Evolutionary conservation across 2,797 vertebrate species (phyloP).

Genomic region (Ceyx erithaca): DNA sequence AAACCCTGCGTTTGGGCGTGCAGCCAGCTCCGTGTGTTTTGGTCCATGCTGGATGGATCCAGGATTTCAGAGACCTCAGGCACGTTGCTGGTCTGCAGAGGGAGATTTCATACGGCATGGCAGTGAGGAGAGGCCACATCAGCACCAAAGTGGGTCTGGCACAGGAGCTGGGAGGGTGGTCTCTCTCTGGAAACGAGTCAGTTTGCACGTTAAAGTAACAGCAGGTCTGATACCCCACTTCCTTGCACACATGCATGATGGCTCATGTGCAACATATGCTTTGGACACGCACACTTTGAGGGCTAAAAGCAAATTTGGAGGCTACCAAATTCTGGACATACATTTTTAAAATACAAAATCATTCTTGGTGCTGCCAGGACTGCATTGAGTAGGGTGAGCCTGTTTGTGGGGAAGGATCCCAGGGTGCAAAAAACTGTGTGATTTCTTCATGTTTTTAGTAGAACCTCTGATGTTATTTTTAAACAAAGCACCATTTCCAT

Average conservation of each 20-base stretch:
- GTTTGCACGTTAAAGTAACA: background rate
- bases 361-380: background rate
- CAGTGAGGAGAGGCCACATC: background rate
- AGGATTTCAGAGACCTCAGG: background rate
- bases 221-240: background rate
- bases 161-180: background rate
- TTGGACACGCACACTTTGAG: background rate
- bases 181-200: background rate
- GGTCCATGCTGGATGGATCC: constrained; percentile 39
- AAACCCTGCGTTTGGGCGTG: background rate
- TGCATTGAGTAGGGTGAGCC: background rate
- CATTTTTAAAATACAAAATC: background rate
- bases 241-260: background rate
- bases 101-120: background rate
- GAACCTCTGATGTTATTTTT: background rate
- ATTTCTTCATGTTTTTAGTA: background rate
- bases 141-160: fast-evolving
- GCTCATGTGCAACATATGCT: background rate
- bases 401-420: background rate
- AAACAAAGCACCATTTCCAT: constrained; percentile 4
- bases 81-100: background rate
- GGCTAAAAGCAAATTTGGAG: background rate
- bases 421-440: background rate
- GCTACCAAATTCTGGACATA: background rate
- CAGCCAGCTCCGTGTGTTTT: constrained; percentile 19